Evolutionary conservation across 2,113 vertebrate species (phyloP).

Genomic region (Leucosticte australis): DNA sequence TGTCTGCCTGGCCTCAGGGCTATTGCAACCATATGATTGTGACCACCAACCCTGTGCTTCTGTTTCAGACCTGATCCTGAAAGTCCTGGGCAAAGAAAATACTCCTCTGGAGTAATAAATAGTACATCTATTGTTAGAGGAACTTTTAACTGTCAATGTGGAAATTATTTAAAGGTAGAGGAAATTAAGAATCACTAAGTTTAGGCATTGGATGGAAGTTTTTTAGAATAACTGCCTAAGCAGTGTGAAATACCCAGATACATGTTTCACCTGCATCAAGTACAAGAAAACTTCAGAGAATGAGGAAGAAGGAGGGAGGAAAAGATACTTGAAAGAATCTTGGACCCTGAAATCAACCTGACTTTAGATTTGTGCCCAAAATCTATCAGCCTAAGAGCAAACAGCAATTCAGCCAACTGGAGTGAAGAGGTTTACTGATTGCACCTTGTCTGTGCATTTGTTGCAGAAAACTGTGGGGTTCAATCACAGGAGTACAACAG

Average conservation of each 20-base stretch:
- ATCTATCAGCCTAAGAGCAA: neutral
- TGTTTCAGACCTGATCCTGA: neutral
- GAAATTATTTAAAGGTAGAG: neutral
- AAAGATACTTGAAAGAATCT: neutral
- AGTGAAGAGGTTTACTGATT: neutral
- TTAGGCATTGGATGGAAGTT: neutral
- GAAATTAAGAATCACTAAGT: neutral
- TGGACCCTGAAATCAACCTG: neutral
- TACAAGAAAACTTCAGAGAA: neutral
- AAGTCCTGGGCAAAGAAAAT: neutral
- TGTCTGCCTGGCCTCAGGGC: neutral
- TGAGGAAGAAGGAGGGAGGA: neutral
- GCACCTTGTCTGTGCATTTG: neutral
- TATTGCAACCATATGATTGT: neutral
- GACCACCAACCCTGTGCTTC: neutral
- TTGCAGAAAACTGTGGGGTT: neutral
- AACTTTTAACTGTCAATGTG: neutral
- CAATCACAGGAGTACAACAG: neutral
- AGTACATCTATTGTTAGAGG: neutral
- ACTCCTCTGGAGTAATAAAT: neutral
- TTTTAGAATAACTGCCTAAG: neutral
- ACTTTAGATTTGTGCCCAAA: neutral
- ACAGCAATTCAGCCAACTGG: neutral
- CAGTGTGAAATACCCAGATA: neutral
- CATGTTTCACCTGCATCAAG: neutral